Base-by-base conservation (phyloP, 2,888 invertebrate species). In the Platerodrilus igneus region DNA sequence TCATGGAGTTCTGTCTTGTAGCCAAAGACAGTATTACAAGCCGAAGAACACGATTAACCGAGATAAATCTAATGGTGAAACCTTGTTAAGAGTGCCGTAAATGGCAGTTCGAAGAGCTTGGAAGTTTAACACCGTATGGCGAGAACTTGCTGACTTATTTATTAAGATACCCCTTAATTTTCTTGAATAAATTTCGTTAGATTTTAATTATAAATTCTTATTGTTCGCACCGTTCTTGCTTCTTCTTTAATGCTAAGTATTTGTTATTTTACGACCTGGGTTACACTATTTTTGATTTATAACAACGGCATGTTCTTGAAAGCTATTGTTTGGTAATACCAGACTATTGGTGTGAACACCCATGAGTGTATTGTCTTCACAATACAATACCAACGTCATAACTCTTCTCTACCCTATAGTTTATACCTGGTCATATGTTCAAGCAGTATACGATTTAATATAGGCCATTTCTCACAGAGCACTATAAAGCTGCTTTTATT, bases 41-140 rank as follows among this genome's bases (percentile, higher is more conserved):
- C 60, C 58, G 55, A 59, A 55, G 64, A 66, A 66, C 67, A 67
- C 64, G 67, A 68, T 66, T 63, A 62, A 62, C 53, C 55, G 53
- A 65, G 68, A 68, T 68, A 68, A 67, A 68, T 68, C 67, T 68
- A 68, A 67, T 68, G 68, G 66, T 60, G 62, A 62, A 66, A 66
- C 63, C 60, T 63, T 67, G 67, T 66, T 66, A 62, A 65, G 57
- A 60, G 52, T 56, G 60, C 60, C 60, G 62, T 60, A 63, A 63
- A 63, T 63, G 62, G 60, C 61, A 59, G 57, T 54, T 53, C 52
- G 45, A 53, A 58, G 55, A 57, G 42, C 37, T n/a, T 31, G 32
- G 21, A 37, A 42, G 42, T 39, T 40, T 46, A 46, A 39, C 42
- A 33, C 46, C 26, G 32, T 37, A 34, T 39, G 33, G 36, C 39